These are phyloP conservation scores for Synanthedon formicaeformis DNA, from an alignment of 2,888 invertebrate genomes.

Conservation along the genomic window DNA sequence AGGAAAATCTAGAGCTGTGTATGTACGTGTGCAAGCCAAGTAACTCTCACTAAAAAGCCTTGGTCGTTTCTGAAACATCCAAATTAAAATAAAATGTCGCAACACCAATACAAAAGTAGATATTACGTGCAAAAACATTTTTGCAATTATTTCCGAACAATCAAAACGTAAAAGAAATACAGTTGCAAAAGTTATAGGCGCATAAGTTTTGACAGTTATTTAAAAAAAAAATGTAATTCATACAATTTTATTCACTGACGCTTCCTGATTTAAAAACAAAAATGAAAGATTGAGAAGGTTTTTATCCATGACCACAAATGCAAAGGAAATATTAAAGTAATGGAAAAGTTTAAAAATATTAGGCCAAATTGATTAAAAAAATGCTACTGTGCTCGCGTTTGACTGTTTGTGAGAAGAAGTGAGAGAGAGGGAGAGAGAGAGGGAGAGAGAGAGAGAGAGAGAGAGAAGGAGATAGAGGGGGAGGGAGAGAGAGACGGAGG, in stretches of 20 bases:
- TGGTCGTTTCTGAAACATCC: not conserved
- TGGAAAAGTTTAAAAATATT: no score
- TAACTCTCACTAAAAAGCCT: not conserved
- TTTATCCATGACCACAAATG: no score
- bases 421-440: no score
- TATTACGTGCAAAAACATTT: not conserved
- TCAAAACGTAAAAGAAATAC: not conserved
- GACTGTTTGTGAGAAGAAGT: no score
- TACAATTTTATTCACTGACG: not conserved
- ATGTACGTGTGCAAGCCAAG: not conserved
- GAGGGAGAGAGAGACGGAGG: no score
- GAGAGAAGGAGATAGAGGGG: no score
- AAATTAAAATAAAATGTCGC: not conserved
- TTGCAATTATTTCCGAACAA: not conserved
- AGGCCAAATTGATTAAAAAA: no score
- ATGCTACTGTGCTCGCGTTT: no score
- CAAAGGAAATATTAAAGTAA: no score
- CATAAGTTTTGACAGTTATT: not conserved
- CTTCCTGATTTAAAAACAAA: not conserved
- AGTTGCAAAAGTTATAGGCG: not conserved
- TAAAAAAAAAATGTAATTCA: not conserved
- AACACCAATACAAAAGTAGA: not conserved
- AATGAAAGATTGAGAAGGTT: no score
- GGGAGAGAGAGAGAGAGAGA: no score
- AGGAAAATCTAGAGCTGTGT: no score